Evolutionary conservation across 2,888 invertebrate species (phyloP), one percentile per base, ranked within the genome.

Genomic region (Pycnomerus fuliginosus): DNA sequence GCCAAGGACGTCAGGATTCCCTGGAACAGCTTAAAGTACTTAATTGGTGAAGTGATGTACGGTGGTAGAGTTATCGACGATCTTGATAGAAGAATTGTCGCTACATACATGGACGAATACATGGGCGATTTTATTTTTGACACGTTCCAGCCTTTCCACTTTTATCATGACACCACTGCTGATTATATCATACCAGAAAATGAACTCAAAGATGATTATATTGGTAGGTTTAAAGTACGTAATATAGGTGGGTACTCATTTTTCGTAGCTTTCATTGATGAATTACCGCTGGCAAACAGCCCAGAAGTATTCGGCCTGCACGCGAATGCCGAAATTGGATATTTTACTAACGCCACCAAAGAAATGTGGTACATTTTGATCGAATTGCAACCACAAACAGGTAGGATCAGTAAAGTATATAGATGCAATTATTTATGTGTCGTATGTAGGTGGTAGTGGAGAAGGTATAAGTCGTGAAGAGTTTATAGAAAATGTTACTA

Each of bases 31-130:
- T 78, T 95, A 36, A 93, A 92, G 65, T 95, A 94, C 69, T 75
- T 95, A 1, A 90, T 95, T 57, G 94, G 94, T 44, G 94, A 95
- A 78, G 92, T 94, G 15, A 94, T 95, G 90, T 95, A 95, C 67
- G 95, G 95, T 15, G 95, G 95, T 1, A 80, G 93, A 36, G 90
- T 95, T 17, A 94, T 93, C 54, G 94, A 95, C 69, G 85, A 88
- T 68, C 94, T 84, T 73, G 95, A 95, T 72, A 80, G 93, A 7
- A 82, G 94, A 48, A 85, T 93, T 7, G 85, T 92, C 2, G 77
- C 81, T 52, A 89, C 86, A 0, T 95, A 94, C 72, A 91, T 94
- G 89, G 84, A 92, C 67, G 94, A 95, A 71, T 95, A 94, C 67
- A 85, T 95, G 80, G 95, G 94, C 0, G 94, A 95, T 66, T 95